Base-by-base conservation (phyloP, 2,888 invertebrate species). In the Cremastinae sp. region DNA sequence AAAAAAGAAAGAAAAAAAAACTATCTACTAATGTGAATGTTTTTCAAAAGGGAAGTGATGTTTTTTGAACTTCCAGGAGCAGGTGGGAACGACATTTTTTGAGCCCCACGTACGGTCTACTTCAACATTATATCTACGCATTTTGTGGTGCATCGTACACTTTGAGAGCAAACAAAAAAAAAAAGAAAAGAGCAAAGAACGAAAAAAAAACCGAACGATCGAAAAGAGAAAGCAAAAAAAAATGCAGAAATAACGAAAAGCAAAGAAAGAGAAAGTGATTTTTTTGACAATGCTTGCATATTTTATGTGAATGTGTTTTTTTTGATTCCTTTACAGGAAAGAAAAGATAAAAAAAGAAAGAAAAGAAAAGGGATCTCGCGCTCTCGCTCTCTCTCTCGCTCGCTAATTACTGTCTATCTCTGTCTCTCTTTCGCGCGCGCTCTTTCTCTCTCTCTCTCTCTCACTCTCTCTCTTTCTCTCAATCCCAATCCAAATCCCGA, bases 271-370 rank as follows among this genome's bases (percentile, higher is more conserved):
- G 41, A 34, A 85, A 86, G 83, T 84, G 69, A 86, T 54, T 85
- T 91, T 91, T 91, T 91, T 91, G 90, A 91, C 90, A 88, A 90
- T 91, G 91, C 91, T 91, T 91, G 89, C 88, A 87, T 87, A 87
- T 89, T 88, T 88, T 87, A 87, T 88, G 87, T 88, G 88, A 90
- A 90, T 89, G 88, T 90, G 86, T 85, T 88, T 90, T n/a, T n/a
- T 89, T 89, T 88, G 85, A 87, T 87, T 88, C 89, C 89, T 89
- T 89, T 89, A 88, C 89, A 89, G 89, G 89, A 89, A 89, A 88
- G 87, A 87, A 89, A 28, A 28, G 28, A 28, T 3, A 28, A 5
- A 28, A 28, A 87, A 89, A 87, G 86, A 87, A 84, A 87, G 87
- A 5, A 28, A 28, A 87, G 89, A 87, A 86, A 87, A 84, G 88